These are phyloP conservation scores for Nycticorax nycticorax DNA, from an alignment of 2,113 vertebrate genomes.

Conservation along the genomic window DNA sequence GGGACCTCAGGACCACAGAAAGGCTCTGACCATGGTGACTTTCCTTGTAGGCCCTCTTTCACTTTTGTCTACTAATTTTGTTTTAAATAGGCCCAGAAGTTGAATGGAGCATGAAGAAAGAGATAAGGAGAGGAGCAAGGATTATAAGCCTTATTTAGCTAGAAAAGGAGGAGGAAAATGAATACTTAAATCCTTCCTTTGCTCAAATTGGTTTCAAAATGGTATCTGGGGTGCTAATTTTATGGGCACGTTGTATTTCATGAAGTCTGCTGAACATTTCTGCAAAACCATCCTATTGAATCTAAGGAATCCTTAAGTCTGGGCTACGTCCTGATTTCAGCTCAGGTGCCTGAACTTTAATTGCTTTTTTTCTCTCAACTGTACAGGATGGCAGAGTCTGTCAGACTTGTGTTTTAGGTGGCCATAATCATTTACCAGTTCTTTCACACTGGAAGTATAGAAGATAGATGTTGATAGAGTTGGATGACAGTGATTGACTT, in stretches of 20 bases:
- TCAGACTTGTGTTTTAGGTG: neutral
- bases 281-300: neutral
- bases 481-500: neutral
- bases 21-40: neutral
- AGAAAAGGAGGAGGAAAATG: neutral
- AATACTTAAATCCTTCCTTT: neutral
- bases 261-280: neutral
- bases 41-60: neutral
- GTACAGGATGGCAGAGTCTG: neutral
- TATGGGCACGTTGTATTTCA: neutral
- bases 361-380: neutral
- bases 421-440: neutral
- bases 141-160: neutral
- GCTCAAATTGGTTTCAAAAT: neutral
- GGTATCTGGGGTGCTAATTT: neutral
- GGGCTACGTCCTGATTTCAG: neutral
- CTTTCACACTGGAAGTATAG: neutral
- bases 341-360: neutral
- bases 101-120: neutral
- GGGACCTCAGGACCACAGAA: neutral
- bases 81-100: neutral
- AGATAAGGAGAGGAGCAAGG: neutral
- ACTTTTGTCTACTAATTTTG: neutral
- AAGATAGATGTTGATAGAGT: rapidly evolving
- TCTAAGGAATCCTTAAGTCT: neutral